A percentile compares a stretch with the other conserved stretches of the same genome.
These are phyloP conservation scores for Lycodopsis pacificus DNA, from an alignment of 2,797 vertebrate species.

Conservation along the genomic window DNA sequence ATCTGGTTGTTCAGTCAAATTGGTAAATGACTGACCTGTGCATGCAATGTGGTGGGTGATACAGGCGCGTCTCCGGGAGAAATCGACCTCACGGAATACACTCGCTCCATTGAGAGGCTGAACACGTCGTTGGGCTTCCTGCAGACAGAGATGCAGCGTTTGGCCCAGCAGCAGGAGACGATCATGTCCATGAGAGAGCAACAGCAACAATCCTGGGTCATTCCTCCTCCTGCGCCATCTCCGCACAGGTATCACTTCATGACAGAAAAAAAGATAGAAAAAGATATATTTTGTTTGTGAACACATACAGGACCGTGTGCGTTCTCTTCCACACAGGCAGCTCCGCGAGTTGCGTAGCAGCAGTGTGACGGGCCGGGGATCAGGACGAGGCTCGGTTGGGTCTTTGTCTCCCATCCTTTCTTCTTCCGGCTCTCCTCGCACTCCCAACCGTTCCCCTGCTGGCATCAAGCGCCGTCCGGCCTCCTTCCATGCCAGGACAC, in stretches of 20 bases:
- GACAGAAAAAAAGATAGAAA: background rate
- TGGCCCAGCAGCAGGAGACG: constrained; percentile 95
- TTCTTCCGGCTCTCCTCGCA: constrained; percentile 87
- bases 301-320: background rate
- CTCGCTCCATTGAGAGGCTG: constrained; percentile 93
- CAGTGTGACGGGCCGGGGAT: constrained; percentile 81
- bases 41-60: constrained; percentile 2
- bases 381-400: constrained; percentile 85
- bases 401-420: constrained; percentile 86
- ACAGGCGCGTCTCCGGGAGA: constrained; percentile 84
- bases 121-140: constrained; percentile 93
- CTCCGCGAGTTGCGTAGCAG: constrained; percentile 89
- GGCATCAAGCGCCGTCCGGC: constrained; percentile 89
- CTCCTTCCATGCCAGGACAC: constrained; percentile 90
- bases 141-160: constrained; percentile 97
- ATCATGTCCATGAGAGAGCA: constrained; percentile 95
- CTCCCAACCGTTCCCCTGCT: constrained; percentile 88
- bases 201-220: constrained; percentile 94
- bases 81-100: constrained; percentile 92
- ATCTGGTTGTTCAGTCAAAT: background rate
- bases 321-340: constrained; percentile 83
- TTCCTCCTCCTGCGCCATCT: constrained; percentile 88
- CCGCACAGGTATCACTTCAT: constrained; percentile 73
- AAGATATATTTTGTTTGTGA: background rate
- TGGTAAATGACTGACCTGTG: background rate